A percentile compares a stretch with the other conserved stretches of the same genome.
Conservation (phyloP, 2,113 vertebrate species). For the Arenaria interpres region DNA sequence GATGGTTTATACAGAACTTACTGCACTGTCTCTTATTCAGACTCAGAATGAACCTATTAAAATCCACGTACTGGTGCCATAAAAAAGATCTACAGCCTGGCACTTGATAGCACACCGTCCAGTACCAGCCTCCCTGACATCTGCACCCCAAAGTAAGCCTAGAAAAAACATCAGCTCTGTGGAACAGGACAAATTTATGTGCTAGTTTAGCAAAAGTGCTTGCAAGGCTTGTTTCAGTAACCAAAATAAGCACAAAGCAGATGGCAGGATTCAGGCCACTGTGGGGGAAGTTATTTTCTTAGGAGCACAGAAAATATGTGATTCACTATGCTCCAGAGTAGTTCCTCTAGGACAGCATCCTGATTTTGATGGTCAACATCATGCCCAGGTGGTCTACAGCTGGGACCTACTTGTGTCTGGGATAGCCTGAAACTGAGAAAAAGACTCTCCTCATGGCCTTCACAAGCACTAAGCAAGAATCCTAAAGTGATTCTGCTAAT, state of each 20-base stretch:
- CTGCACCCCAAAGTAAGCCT: neutral
- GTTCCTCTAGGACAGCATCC: neutral
- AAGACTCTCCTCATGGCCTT: neutral
- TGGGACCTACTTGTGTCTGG: neutral
- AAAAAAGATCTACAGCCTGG: neutral
- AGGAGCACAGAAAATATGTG: neutral
- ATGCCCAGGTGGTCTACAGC: neutral
- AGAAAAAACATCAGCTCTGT: neutral
- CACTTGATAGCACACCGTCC: neutral
- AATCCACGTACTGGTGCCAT: neutral
- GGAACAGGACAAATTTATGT: neutral
- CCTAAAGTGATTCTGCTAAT: neutral
- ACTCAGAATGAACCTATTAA: neutral
- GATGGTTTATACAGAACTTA: neutral
- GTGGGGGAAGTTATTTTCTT: neutral
- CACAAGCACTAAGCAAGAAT: neutral
- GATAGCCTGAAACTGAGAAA: neutral
- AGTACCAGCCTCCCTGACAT: neutral
- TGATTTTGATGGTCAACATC: neutral
- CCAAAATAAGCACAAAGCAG: neutral
- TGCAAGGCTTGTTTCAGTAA: neutral
- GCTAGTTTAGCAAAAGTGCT: neutral
- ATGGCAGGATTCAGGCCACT: neutral
- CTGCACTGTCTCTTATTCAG: neutral
- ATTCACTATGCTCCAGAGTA: accelerated